Conservation (phyloP, 64 coral and sea anemone genomes). For the Montipora capricornis region DNA sequence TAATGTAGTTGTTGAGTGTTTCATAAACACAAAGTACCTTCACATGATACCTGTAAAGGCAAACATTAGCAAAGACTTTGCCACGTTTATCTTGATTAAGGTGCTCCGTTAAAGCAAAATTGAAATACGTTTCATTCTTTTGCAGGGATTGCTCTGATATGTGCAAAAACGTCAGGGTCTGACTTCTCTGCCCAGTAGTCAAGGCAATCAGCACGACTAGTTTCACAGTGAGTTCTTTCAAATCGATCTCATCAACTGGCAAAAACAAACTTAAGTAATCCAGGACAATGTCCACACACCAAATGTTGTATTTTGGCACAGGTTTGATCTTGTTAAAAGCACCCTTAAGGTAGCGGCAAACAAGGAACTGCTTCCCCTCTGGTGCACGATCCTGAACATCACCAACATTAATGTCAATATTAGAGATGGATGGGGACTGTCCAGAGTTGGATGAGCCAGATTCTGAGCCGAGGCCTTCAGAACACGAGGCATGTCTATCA, state of each 20-base stretch:
- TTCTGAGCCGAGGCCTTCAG: not conserved
- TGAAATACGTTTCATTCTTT: slow-evolving; percentile 24
- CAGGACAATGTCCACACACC: too few relatives aligned
- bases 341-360: too few relatives aligned
- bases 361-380: too few relatives aligned
- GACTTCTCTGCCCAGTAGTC: not conserved
- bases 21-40: slow-evolving; percentile 49
- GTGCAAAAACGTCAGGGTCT: not conserved
- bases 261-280: not conserved
- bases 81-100: slow-evolving; percentile 58
- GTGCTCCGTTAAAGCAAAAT: slow-evolving; percentile 56
- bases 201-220: not conserved
- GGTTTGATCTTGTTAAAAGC: too few relatives aligned
- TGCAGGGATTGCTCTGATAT: not conserved
- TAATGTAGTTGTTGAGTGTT: too few relatives aligned
- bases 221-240: not conserved
- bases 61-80: slow-evolving; percentile 52
- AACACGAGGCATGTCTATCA: not conserved
- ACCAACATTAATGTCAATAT: not conserved
- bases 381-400: too few relatives aligned
- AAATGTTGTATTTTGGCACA: too few relatives aligned
- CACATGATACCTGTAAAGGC: slow-evolving; percentile 44
- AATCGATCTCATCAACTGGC: not conserved
- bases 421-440: not conserved
- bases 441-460: not conserved